Percentiles rank a stretch among this genome's conserved stretches.
Evolutionary conservation across 1,140 invertebrate species (phyloP).

Genomic region (Glomeris maerens): DNA sequence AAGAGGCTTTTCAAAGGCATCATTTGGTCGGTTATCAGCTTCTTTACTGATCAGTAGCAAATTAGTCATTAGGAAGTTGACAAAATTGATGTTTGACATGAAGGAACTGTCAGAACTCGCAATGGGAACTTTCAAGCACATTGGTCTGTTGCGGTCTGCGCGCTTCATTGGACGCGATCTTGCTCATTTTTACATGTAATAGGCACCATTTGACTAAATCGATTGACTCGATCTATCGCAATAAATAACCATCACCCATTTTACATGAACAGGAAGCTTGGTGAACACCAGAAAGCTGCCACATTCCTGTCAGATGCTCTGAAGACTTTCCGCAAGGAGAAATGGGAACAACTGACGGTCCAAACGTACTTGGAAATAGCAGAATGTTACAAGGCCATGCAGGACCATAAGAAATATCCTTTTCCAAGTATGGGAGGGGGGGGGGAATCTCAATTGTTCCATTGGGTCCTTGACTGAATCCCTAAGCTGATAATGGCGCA

Average conservation of each 20-base stretch:
- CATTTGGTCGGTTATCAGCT: constrained; percentile 48
- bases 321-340: constrained; percentile 69
- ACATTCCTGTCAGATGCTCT: constrained; percentile 74
- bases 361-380: constrained; percentile 70
- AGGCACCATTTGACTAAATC: constrained; percentile 9
- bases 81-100: constrained; percentile 16
- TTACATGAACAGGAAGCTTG: constrained; percentile 50
- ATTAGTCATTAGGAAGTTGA: no score
- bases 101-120: constrained; percentile 82
- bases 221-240: no score
- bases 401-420: constrained; percentile 46
- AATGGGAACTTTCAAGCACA: constrained; percentile 93
- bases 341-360: constrained; percentile 65
- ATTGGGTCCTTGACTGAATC: neutral
- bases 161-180: constrained; percentile 74
- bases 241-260: no score
- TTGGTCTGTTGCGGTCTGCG: constrained; percentile 67
- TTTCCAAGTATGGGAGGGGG: no score
- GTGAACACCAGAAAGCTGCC: constrained; percentile 72
- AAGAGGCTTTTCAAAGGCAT: constrained; percentile 72
- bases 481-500: constrained; percentile 36
- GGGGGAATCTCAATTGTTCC: no score
- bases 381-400: constrained; percentile 62
- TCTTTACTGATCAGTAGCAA: no score
- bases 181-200: constrained; percentile 68